phyloP scores from a whole-genome alignment of 2,797 vertebrate species.

The Siniperca scherzeri region DNA sequence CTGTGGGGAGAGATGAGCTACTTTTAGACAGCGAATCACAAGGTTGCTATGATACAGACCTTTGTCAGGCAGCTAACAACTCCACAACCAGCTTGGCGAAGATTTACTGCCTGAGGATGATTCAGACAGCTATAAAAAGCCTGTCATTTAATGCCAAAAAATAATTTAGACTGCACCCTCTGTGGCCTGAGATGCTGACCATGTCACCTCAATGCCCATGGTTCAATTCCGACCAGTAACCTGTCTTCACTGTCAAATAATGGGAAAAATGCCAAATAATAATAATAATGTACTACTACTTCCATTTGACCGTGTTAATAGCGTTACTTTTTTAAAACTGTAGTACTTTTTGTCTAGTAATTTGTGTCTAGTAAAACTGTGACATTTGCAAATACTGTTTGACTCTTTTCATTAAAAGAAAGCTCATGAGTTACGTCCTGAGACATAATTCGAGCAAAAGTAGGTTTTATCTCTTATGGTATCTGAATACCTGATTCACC shows the following conservation, averaged over 20 bases:
- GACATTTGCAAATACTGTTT: neutral
- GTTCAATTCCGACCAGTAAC: neutral
- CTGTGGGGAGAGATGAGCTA: constrained; percentile 2
- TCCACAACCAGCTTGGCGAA: too few relatives aligned
- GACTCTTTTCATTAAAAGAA: neutral
- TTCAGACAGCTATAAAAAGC: neutral
- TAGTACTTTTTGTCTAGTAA: neutral
- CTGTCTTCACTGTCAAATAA: neutral
- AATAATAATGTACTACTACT: neutral
- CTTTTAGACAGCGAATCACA: neutral
- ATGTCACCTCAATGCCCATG: neutral
- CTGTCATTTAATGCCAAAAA: neutral
- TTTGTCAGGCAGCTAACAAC: neutral
- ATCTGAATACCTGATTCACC: neutral
- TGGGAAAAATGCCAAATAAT: neutral
- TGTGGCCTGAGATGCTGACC: neutral
- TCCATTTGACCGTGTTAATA: neutral
- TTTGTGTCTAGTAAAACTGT: neutral
- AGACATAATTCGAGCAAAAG: neutral
- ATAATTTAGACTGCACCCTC: neutral
- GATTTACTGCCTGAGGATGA: neutral
- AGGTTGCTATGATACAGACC: constrained; percentile 7
- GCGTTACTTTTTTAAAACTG: neutral
- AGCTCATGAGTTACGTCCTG: neutral
- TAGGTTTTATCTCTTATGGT: neutral